Evolutionary conservation across 2,797 vertebrate species (phyloP).

Genomic region (Periophthalmus magnuspinnatus): DNA sequence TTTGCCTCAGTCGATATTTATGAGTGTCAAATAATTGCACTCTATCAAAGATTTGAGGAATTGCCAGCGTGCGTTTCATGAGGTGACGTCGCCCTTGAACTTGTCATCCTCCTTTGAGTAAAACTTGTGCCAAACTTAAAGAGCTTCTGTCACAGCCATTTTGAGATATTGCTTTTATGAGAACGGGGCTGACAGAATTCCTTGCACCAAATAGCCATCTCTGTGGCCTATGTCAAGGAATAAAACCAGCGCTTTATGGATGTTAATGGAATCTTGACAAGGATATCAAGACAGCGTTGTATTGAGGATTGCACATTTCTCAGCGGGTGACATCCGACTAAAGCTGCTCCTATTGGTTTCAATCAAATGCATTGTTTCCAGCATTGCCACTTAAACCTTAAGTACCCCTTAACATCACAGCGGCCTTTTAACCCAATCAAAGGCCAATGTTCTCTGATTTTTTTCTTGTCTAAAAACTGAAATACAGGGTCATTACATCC

Average conservation of each 20-base stretch:
- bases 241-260: conserved; percentile 6
- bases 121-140: conserved; percentile 12
- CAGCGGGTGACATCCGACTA: conserved; percentile 13
- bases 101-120: background rate
- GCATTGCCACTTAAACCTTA: conserved; percentile 29
- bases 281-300: conserved; percentile 8
- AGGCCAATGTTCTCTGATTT: conserved; percentile 25
- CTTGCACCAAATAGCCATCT: background rate
- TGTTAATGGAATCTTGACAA: conserved; percentile 20
- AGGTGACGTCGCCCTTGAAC: conserved; percentile 5
- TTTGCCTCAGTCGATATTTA: background rate
- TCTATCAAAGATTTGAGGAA: conserved; percentile 1
- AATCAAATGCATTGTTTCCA: conserved; percentile 55
- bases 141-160: conserved; percentile 4
- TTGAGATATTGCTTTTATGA: conserved; percentile 7
- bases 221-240: conserved; percentile 10
- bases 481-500: conserved; percentile 7
- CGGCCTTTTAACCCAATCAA: conserved; percentile 50
- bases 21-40: background rate
- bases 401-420: conserved; percentile 29
- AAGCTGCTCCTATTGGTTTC: conserved; percentile 18
- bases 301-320: conserved; percentile 14
- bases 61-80: background rate
- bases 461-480: conserved; percentile 21
- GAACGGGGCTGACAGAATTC: background rate